These are phyloP conservation scores for Ennomos fuscantarius DNA, from an alignment of 2,888 invertebrate genomes.

Conservation along the genomic window DNA sequence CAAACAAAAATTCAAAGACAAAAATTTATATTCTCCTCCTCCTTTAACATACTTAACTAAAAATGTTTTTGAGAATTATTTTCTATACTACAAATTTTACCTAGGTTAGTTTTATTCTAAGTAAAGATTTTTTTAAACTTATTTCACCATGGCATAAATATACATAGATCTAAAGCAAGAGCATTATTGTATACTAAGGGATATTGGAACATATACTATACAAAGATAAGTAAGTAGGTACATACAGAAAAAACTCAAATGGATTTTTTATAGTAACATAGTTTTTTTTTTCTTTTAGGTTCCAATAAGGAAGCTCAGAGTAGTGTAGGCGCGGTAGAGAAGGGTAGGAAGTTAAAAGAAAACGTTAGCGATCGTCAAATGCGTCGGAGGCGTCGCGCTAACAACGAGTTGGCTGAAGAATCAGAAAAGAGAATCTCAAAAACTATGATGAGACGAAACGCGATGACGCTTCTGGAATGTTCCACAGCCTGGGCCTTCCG, in stretches of 20 bases:
- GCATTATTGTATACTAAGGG: too few species aligned
- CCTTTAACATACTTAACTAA: too few species aligned
- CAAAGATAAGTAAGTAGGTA: constrained; percentile 29
- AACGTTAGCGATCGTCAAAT: constrained; percentile 74
- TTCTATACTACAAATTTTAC: too few species aligned
- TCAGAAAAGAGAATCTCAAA: constrained; percentile 73
- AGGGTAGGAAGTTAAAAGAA: constrained; percentile 73
- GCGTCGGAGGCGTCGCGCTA: constrained; percentile 74
- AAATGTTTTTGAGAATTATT: too few species aligned
- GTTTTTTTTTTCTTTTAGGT: constrained; percentile 68
- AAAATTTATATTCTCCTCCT: too few species aligned
- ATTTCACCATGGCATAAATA: too few species aligned
- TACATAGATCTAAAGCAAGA: too few species aligned
- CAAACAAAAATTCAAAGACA: too few species aligned
- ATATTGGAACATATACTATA: constrained; percentile 34
- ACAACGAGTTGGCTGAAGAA: constrained; percentile 74
- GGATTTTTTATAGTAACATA: constrained; percentile 19
- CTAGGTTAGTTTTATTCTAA: too few species aligned
- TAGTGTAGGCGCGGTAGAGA: constrained; percentile 53
- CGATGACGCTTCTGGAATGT: constrained; percentile 67
- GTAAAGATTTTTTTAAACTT: too few species aligned
- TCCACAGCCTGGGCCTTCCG: constrained; percentile 79
- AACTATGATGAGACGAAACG: constrained; percentile 78
- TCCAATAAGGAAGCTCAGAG: constrained; percentile 55
- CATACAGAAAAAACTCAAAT: too few species aligned